Evolutionary conservation across 2,113 vertebrate species (phyloP).

Genomic region (Albula glossodonta): DNA sequence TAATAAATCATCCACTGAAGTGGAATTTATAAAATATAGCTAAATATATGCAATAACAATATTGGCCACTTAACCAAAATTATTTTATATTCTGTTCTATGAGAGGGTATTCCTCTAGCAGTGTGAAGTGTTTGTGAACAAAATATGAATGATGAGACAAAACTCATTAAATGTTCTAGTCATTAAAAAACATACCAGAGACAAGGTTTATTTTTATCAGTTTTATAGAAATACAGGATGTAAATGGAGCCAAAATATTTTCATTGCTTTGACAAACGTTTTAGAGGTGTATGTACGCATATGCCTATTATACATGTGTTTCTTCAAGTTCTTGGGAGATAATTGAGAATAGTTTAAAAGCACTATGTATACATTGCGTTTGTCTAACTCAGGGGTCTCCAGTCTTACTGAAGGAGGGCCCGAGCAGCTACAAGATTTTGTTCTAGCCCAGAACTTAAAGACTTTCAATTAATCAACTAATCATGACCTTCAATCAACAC

Average conservation of each 20-base stretch:
- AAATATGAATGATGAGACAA: not conserved
- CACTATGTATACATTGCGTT: conserved; percentile 49
- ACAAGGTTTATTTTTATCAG: not conserved
- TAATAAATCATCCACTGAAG: not conserved
- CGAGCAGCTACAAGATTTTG: too few species aligned
- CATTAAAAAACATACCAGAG: not conserved
- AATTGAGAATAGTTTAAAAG: conserved; percentile 44
- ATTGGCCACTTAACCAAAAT: not conserved
- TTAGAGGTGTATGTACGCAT: conserved; percentile 53
- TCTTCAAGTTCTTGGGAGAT: conserved; percentile 63
- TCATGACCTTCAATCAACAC: too few species aligned
- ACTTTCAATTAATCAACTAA: too few species aligned
- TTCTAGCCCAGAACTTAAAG: too few species aligned
- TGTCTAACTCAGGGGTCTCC: conserved; percentile 32
- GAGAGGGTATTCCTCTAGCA: not conserved
- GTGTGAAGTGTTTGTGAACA: not conserved
- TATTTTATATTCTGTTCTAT: too few species aligned
- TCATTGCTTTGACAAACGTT: conserved; percentile 38
- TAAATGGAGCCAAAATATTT: conserved; percentile 6
- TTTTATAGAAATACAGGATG: conserved; percentile 33
- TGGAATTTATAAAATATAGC: not conserved
- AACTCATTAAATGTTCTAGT: not conserved
- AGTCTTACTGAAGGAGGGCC: too few species aligned
- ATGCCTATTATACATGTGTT: conserved; percentile 49
- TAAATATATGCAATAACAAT: not conserved